Evolutionary conservation across 1,140 invertebrate species (phyloP).

Genomic region (Hypsibius dujardini): DNA sequence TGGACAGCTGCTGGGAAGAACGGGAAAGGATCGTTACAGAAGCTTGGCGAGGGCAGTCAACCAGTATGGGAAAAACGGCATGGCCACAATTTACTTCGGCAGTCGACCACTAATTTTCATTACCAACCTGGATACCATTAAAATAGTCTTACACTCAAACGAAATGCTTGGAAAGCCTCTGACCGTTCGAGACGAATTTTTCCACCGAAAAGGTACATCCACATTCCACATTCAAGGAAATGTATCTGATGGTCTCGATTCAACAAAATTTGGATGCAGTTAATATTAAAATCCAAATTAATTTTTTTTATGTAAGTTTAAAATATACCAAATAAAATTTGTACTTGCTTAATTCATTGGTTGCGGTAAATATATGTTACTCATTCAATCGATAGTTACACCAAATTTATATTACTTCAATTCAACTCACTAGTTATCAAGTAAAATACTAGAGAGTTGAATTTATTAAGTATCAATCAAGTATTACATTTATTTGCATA

Average conservation of each 20-base stretch:
- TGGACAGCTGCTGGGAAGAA: neutral
- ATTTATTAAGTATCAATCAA: no score
- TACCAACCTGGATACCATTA: neutral
- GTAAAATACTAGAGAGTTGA: no score
- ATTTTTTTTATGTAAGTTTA: no score
- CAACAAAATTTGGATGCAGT: no score
- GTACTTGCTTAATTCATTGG: no score
- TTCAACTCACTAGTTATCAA: no score
- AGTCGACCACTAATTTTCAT: neutral
- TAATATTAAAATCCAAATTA: no score
- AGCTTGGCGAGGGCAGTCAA: neutral
- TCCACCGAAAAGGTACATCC: neutral
- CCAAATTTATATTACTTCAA: no score
- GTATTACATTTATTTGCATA: neutral
- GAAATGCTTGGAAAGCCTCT: neutral
- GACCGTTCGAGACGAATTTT: neutral
- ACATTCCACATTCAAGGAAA: no score
- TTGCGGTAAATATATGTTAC: no score
- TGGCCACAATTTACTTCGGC: neutral
- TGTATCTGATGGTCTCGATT: no score
- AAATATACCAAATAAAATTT: no score
- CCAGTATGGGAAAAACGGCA: neutral
- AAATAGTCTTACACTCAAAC: neutral
- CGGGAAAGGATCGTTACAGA: neutral
- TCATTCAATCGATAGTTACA: neutral